Evolutionary conservation across 2,888 invertebrate species (phyloP), one percentile per base, ranked within the genome.

Genomic region (Coelopa pilipes): DNA sequence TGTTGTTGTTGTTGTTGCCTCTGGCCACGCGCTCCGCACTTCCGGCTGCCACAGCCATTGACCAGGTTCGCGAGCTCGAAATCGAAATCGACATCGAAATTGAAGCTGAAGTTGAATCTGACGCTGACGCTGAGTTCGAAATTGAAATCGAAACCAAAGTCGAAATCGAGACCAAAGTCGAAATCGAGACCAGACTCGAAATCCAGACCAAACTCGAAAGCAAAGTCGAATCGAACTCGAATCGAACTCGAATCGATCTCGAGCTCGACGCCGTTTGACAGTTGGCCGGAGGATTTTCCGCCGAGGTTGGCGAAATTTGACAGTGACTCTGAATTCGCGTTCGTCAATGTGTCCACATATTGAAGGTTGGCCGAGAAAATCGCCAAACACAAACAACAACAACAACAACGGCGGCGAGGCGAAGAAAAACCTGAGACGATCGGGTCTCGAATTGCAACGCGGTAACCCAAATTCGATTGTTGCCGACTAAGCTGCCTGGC

Each of bases 271-370:
- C 2, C 34, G 7, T 4, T 34, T 34, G 34, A 67, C 10, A n/a
- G 47, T 70, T 21, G 47, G 47, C 15, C 19, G 47, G 21, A 15
- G 62, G 19, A n/a, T 34, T 45, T 63, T 34, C 55, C 46, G 71
- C 71, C 65, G 71, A 55, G 17, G 74, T 74, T 75, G 74, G 73
- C 75, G 73, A 71, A 75, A 75, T 77, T 74, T 75, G 77, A 76
- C 76, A 76, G 73, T 77, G 76, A 77, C 75, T 76, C 74, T 76
- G 74, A 46, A 63, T 60, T 34, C 34, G 34, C 4, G 34, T 34
- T 34, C 49, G 57, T 60, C 24, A 60, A 50, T 60, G n/a, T n/a
- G n/a, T n/a, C n/a, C n/a, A n/a, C n/a, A 60, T 15, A 62, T 50
- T 62, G 68, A 73, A 73, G 71, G 65, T 65, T 70, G 62, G 12